Conservation (phyloP, 1,140 invertebrate genomes). For the Nylanderia fulva region DNA sequence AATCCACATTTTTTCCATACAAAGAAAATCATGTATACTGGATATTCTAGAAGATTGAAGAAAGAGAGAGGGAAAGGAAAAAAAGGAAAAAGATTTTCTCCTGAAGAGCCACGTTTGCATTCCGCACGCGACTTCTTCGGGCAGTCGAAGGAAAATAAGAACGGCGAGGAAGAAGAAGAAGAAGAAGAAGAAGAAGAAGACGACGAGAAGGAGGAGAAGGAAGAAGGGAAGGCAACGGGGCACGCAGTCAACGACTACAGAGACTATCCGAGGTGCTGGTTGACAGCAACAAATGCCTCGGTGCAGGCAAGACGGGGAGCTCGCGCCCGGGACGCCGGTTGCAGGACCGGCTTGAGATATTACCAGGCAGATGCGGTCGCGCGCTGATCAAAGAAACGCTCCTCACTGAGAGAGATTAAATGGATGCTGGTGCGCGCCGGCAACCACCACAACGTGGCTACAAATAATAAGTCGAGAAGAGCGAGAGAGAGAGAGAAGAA, state of each 20-base stretch:
- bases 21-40: not conserved
- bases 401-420: conserved; percentile 85
- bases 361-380: conserved; percentile 85
- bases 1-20: not conserved
- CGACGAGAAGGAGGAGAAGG: not conserved
- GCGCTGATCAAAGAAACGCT: conserved; percentile 85
- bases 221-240: conserved; percentile 48
- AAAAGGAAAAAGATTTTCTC: conserved; percentile 30
- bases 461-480: conserved; percentile 82
- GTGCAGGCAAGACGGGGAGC: conserved; percentile 84
- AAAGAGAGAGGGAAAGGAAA: not conserved
- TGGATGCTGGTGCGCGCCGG: conserved; percentile 83
- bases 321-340: conserved; percentile 82
- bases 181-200: too few relatives aligned
- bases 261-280: conserved; percentile 75
- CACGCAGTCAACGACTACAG: conserved; percentile 71
- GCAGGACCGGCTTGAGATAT: conserved; percentile 83
- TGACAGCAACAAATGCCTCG: conserved; percentile 84
- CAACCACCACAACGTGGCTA: conserved; percentile 80
- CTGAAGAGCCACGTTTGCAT: conserved; percentile 17
- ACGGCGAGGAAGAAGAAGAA: not conserved
- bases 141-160: conserved; percentile 36
- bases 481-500: conserved; percentile 2
- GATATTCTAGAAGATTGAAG: not conserved
- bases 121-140: conserved; percentile 67